Percentiles rank a stretch among this genome's conserved stretches.
phyloP scores from a whole-genome alignment of 1,140 invertebrate species.

The Samia ricini region DNA sequence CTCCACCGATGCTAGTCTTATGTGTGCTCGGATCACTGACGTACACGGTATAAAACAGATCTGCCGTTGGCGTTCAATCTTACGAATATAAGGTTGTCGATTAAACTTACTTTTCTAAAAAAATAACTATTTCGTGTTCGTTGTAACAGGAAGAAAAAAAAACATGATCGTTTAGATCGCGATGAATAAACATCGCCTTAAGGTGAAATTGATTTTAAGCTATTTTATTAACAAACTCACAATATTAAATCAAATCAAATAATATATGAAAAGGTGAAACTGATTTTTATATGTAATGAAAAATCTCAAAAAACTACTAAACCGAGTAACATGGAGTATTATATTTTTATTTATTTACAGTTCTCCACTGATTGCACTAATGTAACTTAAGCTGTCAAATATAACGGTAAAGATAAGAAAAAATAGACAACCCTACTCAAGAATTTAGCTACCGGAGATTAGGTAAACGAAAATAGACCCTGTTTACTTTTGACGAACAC shows the following conservation, averaged over 20 bases:
- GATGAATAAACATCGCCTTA: no score
- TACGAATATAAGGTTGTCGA: neutral
- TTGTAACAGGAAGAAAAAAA: no score
- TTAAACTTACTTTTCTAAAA: neutral
- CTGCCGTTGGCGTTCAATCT: neutral
- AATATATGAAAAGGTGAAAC: no score
- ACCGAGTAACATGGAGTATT: no score
- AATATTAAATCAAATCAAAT: no score
- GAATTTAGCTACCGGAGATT: conserved; percentile 46
- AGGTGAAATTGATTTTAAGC: neutral
- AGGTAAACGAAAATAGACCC: conserved; percentile 52
- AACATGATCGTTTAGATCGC: no score
- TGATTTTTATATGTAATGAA: no score
- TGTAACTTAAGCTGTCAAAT: no score
- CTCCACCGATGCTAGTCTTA: conserved; percentile 12
- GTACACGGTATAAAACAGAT: neutral
- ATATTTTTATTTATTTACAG: no score
- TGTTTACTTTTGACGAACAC: conserved; percentile 28
- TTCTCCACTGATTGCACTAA: no score
- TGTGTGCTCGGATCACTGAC: neutral
- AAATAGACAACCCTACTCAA: conserved; percentile 16
- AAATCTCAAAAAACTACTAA: no score
- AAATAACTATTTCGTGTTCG: no score
- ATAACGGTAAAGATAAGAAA: neutral
- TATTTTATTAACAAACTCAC: neutral